Base-by-base conservation (phyloP, 2,888 invertebrate species). In the Schrankia costaestrigalis region DNA sequence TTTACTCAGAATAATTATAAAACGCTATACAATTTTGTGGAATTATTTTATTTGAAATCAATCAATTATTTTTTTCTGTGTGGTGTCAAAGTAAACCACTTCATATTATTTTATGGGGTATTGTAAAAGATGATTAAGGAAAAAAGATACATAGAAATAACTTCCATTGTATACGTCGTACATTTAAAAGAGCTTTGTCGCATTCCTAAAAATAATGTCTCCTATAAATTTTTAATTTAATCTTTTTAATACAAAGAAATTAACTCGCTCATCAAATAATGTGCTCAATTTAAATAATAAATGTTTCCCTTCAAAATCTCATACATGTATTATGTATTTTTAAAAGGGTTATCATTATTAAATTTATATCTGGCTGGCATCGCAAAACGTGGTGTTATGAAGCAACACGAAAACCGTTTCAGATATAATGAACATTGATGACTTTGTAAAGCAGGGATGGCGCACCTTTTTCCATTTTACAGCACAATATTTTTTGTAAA, bases 371-470 rank as follows among this genome's bases (percentile, higher is more conserved):
- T 29, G 24, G 18, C 13, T 23, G 27, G 12, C 31, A 40, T 35
- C 3, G 11, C 8, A n/a, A 27, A 34, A 29, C 12, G 31, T 10
- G 22, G 6, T 15, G 26, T 35, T 22, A 31, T 35, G 36, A 33
- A 37, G 30, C 18, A 10, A 55, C 58, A 57, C 32, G 56, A 27
- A 45, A 56, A 54, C 31, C 14, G 39, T 56, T 54, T 45, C 37
- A 54, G 35, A 8, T 14, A 10, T 54, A 45, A 56, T 55, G 41
- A 41, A 57, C 26, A 42, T 49, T 42, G 50, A 56, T 39, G 35
- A 30, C 27, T 19, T 18, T 35, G 14, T 35, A 23, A 15, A 28
- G 4, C 25, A 26, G 33, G 15, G 22, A 10, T 12, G 6, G 6
- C 5, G 14, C 26, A 34, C 26, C 18, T 26, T 33, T 33, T 7